Conservation (phyloP, 2,113 vertebrate genomes). For the Leptocoma aspasia region DNA sequence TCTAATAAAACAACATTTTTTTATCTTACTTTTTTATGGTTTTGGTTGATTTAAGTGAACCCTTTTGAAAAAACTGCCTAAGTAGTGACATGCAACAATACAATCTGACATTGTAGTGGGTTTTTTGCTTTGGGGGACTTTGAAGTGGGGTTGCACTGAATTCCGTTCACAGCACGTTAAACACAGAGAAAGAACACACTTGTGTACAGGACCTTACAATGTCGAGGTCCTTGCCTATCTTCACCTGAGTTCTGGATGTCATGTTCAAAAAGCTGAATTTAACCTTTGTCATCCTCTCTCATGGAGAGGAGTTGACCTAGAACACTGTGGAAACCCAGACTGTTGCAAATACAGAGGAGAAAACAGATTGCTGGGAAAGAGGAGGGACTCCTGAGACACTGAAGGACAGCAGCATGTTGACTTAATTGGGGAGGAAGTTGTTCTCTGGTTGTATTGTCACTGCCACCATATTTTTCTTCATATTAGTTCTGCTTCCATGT, state of each 20-base stretch:
- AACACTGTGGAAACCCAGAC: neutral
- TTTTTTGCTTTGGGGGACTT: neutral
- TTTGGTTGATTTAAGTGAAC: neutral
- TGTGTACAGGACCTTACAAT: neutral
- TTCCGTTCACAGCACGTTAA: neutral
- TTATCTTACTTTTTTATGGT: neutral
- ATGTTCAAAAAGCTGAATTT: neutral
- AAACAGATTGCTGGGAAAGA: neutral
- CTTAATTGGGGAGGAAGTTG: neutral
- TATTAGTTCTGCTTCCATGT: conserved; percentile 36
- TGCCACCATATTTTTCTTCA: conserved; percentile 19
- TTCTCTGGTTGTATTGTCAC: neutral
- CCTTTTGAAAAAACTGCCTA: neutral
- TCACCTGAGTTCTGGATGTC: neutral
- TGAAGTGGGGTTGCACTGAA: neutral
- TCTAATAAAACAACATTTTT: neutral
- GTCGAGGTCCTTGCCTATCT: neutral
- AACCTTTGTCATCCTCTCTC: neutral
- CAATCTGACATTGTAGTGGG: neutral
- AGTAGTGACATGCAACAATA: neutral
- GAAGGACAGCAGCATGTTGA: neutral
- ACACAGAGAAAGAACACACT: neutral
- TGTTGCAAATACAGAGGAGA: neutral
- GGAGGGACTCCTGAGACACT: neutral
- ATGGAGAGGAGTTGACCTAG: neutral